phyloP scores from a whole-genome alignment of 2,113 vertebrate species.

The Silurus glanis region DNA sequence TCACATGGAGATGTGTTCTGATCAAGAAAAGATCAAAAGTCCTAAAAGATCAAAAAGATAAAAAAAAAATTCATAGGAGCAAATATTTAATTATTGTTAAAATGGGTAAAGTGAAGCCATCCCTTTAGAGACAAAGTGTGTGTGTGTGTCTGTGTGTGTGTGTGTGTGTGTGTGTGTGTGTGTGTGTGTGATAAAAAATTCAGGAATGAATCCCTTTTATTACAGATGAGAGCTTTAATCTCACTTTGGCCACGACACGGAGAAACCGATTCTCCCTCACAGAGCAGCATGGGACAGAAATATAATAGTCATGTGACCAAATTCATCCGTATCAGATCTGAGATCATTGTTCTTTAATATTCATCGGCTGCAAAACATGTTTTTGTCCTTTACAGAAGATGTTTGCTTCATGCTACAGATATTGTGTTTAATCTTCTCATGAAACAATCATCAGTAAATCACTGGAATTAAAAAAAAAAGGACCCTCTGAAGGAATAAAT shows the following conservation, averaged over 20 bases:
- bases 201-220: not conserved
- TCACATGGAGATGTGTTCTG: too few relatives aligned
- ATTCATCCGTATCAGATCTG: not conserved
- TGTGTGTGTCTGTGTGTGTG: not conserved
- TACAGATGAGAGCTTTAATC: constrained; percentile 6
- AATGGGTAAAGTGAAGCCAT: not conserved
- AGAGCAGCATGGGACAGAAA: too few relatives aligned
- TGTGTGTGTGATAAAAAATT: not conserved
- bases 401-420: not conserved
- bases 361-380: not conserved
- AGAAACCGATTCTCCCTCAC: not conserved
- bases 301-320: not conserved
- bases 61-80: not conserved
- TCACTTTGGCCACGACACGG: not conserved
- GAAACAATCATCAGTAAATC: not conserved
- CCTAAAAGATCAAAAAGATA: too few relatives aligned
- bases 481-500: not conserved
- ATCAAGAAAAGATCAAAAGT: too few relatives aligned
- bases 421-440: not conserved
- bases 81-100: not conserved
- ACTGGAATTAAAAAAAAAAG: not conserved
- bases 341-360: not conserved
- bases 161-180: not conserved
- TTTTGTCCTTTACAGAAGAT: not conserved
- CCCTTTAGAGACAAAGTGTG: not conserved